Evolutionary conservation across 2,888 invertebrate species (phyloP).

Genomic region (Copidosoma aretas): DNA sequence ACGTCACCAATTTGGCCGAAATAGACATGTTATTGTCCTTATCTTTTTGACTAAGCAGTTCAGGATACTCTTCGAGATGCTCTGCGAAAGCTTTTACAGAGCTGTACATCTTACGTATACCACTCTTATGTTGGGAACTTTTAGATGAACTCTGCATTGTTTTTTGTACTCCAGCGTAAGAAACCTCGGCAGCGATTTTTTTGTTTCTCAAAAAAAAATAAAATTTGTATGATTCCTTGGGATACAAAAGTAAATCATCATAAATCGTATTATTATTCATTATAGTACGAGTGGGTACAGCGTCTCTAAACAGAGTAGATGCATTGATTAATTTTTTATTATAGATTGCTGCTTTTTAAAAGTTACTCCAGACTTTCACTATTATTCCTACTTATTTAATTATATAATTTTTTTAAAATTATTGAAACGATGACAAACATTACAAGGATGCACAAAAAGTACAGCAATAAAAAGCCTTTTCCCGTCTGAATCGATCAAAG

Average conservation of each 20-base stretch:
- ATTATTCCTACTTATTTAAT: too few relatives aligned
- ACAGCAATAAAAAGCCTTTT: too few relatives aligned
- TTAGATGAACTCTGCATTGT: background rate
- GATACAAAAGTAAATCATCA: background rate
- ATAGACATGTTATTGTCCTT: background rate
- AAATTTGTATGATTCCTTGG: background rate
- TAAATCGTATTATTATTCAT: background rate
- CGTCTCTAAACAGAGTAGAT: too few relatives aligned
- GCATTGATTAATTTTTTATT: too few relatives aligned
- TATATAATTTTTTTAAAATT: too few relatives aligned
- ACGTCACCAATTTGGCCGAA: background rate
- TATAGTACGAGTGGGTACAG: too few relatives aligned
- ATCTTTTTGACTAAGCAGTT: background rate
- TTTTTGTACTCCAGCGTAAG: background rate
- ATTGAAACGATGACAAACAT: too few relatives aligned
- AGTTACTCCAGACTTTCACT: too few relatives aligned
- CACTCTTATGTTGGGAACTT: background rate
- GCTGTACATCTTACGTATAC: background rate
- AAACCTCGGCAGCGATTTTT: background rate
- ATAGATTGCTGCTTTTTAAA: too few relatives aligned
- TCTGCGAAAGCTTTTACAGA: conserved; percentile 1
- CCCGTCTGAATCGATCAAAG: too few relatives aligned
- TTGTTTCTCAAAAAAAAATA: background rate
- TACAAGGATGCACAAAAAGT: too few relatives aligned
- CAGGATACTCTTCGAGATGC: conserved; percentile 1